These are phyloP conservation scores for Apostichopus japonicus DNA, from an alignment of 35 echinoderm and acorn worm species.

Conservation along the genomic window DNA sequence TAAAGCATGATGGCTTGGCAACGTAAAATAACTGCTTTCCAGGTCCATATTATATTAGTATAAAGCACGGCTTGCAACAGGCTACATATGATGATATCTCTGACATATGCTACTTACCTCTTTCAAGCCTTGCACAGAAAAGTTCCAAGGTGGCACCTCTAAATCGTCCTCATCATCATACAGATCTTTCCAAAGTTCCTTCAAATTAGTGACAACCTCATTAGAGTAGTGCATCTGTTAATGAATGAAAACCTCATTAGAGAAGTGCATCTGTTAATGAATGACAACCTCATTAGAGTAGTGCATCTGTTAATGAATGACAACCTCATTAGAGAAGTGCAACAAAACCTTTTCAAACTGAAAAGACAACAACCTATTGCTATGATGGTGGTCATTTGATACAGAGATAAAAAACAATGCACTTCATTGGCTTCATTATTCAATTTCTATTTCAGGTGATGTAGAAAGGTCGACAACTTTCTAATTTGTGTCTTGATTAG, in stretches of 20 bases:
- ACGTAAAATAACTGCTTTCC: too few species aligned
- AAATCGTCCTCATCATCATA: slow-evolving; percentile 38
- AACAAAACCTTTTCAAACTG: not conserved
- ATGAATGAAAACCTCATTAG: slow-evolving; percentile 79
- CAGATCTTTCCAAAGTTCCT: slow-evolving; percentile 72
- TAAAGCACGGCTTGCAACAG: too few species aligned
- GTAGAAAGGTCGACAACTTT: too few species aligned
- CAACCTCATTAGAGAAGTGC: slow-evolving; percentile 87
- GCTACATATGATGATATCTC: too few species aligned
- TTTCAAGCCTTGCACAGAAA: slow-evolving; percentile 55
- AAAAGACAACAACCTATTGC: too few species aligned
- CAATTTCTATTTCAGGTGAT: too few species aligned
- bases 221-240: slow-evolving; percentile 86
- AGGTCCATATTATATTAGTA: too few species aligned
- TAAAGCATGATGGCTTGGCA: too few species aligned
- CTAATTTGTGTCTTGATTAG: too few species aligned
- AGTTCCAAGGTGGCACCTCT: not conserved
- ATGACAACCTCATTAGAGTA: slow-evolving; percentile 84
- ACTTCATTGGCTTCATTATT: too few species aligned
- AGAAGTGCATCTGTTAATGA: slow-evolving; percentile 77
- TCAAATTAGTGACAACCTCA: slow-evolving; percentile 80
- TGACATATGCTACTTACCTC: slow-evolving; percentile 34
- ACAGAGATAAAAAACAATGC: too few species aligned
- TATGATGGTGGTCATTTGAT: too few species aligned
- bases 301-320: slow-evolving; percentile 76